Conservation (phyloP, 2,113 vertebrate species). For the Pogonocichla stellata region DNA sequence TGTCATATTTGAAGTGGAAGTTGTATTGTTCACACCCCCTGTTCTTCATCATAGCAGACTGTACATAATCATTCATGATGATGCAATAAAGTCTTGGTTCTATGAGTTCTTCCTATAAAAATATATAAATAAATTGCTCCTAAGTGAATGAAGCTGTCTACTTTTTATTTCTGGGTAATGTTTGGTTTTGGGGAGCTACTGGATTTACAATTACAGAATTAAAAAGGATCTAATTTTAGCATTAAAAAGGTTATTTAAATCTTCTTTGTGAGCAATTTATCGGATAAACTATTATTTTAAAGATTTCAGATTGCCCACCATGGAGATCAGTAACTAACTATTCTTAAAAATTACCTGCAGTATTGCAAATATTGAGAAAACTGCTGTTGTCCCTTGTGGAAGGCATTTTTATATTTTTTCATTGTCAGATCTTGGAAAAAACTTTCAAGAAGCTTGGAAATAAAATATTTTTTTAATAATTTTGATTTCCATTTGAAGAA, state of each 20-base stretch:
- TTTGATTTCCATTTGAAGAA: neutral
- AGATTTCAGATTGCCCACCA: neutral
- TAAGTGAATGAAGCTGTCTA: neutral
- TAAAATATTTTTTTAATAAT: neutral
- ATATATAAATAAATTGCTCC: neutral
- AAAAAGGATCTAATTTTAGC: neutral
- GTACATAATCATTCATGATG: rapidly evolving
- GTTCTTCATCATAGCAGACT: neutral
- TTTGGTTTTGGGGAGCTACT: neutral
- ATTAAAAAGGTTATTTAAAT: neutral
- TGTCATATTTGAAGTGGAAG: neutral
- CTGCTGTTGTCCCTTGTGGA: neutral
- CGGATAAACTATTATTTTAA: neutral
- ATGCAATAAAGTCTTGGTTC: neutral
- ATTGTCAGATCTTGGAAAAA: neutral
- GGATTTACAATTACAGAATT: neutral
- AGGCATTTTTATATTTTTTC: neutral
- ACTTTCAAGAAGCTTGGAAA: neutral
- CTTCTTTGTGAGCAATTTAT: neutral
- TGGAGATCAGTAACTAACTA: neutral
- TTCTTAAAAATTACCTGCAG: neutral
- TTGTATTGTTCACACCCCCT: neutral
- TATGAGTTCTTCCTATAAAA: neutral
- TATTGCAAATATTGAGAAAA: neutral
- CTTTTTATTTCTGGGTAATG: neutral